phyloP scores from a whole-genome alignment of 2,888 invertebrate genomes.

The Gymnosoma rotundatum region DNA sequence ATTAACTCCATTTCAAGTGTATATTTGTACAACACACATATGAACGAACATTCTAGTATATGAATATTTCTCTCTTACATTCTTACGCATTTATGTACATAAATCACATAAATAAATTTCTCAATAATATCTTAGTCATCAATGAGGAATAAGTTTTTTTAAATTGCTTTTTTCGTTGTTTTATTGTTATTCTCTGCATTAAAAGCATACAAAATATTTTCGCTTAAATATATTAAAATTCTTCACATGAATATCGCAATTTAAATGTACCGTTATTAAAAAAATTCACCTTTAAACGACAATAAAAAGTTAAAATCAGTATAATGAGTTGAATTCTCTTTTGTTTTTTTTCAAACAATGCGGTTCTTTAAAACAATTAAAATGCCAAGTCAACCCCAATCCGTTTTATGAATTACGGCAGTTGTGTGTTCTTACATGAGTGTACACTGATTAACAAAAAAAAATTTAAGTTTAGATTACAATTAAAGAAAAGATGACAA shows the following conservation, averaged over 20 bases:
- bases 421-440: neutral
- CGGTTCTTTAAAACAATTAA: conserved; percentile 46
- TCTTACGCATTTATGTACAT: neutral
- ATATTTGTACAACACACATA: too few species aligned
- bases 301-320: neutral
- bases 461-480: conserved; percentile 27
- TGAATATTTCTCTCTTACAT: neutral
- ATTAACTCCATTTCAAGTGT: too few species aligned
- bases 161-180: too few species aligned
- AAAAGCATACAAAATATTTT: conserved; percentile 13
- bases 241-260: conserved; percentile 37
- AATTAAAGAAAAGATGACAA: neutral
- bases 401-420: conserved; percentile 23
- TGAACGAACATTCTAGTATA: neutral
- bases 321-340: neutral
- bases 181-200: neutral
- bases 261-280: conserved; percentile 44
- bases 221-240: conserved; percentile 40
- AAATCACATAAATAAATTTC: neutral
- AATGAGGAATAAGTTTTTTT: neutral
- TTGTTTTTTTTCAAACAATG: conserved; percentile 1
- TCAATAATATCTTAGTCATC: neutral
- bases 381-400: conserved; percentile 44
- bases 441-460: neutral
- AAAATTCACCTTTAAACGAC: conserved; percentile 20